Conservation (phyloP, 1,140 invertebrate species). For the Chelonus insularis region DNA sequence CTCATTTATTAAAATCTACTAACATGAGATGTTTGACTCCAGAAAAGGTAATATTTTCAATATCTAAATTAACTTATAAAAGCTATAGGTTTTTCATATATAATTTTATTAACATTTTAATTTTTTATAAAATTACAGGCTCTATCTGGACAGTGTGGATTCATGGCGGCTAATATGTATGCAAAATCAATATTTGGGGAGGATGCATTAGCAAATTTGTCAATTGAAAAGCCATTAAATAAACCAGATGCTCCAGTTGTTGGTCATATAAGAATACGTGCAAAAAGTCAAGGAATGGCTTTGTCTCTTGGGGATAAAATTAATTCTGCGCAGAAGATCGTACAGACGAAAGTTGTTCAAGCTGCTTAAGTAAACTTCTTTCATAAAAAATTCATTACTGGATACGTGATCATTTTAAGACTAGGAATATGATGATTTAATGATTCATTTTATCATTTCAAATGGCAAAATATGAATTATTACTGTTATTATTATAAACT, state of each 20-base stretch:
- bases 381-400: too few species aligned
- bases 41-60: constrained; percentile 82
- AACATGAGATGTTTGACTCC: constrained; percentile 99
- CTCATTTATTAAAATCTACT: constrained; percentile 90
- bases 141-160: constrained; percentile 93
- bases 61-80: neutral
- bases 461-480: too few species aligned
- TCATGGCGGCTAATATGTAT: constrained; percentile 99
- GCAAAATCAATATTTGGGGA: constrained; percentile 99
- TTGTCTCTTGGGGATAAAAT: constrained; percentile 95
- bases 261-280: constrained; percentile 95
- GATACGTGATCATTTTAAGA: too few species aligned
- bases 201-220: constrained; percentile 97
- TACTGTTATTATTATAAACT: too few species aligned
- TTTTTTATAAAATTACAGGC: constrained; percentile 63
- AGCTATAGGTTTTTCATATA: constrained; percentile 1
- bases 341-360: constrained; percentile 64
- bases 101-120: constrained; percentile 8
- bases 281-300: constrained; percentile 99
- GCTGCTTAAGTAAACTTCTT: too few species aligned
- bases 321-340: constrained; percentile 84
- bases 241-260: constrained; percentile 86
- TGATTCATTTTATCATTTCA: too few species aligned
- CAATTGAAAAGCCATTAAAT: constrained; percentile 92
- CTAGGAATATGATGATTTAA: too few species aligned